These are phyloP conservation scores for Agonopterix heracliana DNA, from an alignment of 2,888 invertebrate genomes.

Conservation along the genomic window DNA sequence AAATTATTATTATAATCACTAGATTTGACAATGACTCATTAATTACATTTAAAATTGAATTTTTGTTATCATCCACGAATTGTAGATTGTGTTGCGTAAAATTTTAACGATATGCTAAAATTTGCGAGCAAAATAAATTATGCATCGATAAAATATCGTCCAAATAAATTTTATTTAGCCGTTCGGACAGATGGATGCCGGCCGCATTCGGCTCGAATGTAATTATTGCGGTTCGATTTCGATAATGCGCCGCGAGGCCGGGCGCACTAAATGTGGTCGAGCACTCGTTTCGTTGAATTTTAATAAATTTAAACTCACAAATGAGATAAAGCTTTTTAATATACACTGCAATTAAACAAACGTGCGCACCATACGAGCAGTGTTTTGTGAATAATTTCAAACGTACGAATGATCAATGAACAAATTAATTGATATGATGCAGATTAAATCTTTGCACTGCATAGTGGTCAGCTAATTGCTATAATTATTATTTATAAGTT, in stretches of 20 bases:
- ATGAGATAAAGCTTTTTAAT: constrained; percentile 57
- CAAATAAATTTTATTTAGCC: constrained; percentile 54
- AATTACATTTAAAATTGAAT: constrained; percentile 3
- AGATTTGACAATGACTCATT: constrained; percentile 1
- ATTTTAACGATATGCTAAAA: constrained; percentile 32
- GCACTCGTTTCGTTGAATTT: constrained; percentile 39
- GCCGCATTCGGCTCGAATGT: constrained; percentile 65
- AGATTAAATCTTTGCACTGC: background rate
- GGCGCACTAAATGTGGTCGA: constrained; percentile 57
- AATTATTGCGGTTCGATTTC: constrained; percentile 72
- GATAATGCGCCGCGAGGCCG: constrained; percentile 68
- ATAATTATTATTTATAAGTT: background rate
- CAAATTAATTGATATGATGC: background rate
- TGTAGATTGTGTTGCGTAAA: constrained; percentile 5
- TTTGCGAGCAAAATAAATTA: constrained; percentile 39
- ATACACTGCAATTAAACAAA: constrained; percentile 19
- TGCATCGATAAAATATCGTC: constrained; percentile 56
- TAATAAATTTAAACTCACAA: constrained; percentile 41
- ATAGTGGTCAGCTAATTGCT: background rate
- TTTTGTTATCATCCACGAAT: constrained; percentile 10
- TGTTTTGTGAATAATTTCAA: background rate
- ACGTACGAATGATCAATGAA: background rate
- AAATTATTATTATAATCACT: constrained; percentile 2
- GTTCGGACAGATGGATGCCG: constrained; percentile 58
- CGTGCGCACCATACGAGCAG: background rate